phyloP scores from a whole-genome alignment of 2,797 vertebrate genomes.

The Arnoldichthys spilopterus region DNA sequence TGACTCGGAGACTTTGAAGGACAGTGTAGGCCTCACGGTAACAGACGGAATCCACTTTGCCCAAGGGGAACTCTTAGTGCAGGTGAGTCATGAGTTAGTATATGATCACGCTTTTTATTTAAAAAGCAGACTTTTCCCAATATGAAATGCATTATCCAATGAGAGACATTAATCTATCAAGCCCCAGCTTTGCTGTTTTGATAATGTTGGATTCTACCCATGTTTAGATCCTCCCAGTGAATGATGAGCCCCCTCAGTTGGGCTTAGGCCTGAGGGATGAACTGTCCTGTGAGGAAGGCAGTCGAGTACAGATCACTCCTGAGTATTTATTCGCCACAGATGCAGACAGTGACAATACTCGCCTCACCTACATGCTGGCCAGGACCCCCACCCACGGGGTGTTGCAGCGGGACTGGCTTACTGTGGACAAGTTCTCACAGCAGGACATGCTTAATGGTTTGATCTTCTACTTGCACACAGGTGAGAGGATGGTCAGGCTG shows the following conservation, averaged over 20 bases:
- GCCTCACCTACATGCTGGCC: conserved; percentile 72
- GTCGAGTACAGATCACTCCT: conserved; percentile 65
- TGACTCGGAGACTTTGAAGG: conserved; percentile 87
- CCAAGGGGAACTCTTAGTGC: conserved; percentile 78
- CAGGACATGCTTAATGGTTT: conserved; percentile 75
- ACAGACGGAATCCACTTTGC: conserved; percentile 86
- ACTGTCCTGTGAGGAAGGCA: conserved; percentile 70
- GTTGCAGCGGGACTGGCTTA: conserved; percentile 67
- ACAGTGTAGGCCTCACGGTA: conserved; percentile 80
- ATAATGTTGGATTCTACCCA: not conserved
- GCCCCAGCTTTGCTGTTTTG: not conserved
- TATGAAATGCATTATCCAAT: not conserved
- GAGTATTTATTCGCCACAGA: conserved; percentile 74
- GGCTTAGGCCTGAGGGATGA: conserved; percentile 62
- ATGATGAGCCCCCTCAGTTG: conserved; percentile 74
- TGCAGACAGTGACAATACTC: conserved; percentile 72
- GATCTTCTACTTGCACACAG: conserved; percentile 74
- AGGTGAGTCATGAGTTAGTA: conserved; percentile 72
- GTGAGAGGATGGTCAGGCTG: conserved; percentile 49
- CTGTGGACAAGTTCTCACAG: conserved; percentile 77
- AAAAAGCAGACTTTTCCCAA: not conserved
- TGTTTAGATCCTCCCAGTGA: conserved; percentile 70
- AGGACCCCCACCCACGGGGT: conserved; percentile 64
- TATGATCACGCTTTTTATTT: no score
- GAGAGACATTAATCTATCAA: no score